phyloP scores from a whole-genome alignment of 2,888 invertebrate genomes.

The Platypus cylindrus region DNA sequence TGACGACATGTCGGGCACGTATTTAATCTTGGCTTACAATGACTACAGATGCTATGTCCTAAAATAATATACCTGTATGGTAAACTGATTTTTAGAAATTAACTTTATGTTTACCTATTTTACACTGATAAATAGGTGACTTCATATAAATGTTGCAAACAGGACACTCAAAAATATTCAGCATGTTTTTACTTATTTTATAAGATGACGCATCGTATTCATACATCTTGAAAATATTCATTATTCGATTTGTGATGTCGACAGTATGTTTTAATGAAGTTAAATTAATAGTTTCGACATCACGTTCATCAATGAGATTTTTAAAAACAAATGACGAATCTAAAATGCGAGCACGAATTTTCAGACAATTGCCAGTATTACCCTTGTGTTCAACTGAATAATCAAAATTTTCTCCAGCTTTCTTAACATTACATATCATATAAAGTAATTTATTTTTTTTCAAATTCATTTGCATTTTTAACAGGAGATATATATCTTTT shows the following conservation, averaged over 20 bases:
- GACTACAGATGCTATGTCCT: constrained; percentile 28
- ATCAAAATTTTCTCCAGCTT: constrained; percentile 19
- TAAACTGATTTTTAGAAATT: too few species aligned
- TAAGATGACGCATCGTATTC: constrained; percentile 14
- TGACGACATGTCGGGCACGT: constrained; percentile 28
- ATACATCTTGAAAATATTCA: constrained; percentile 21
- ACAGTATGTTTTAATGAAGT: constrained; percentile 23
- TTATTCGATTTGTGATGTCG: constrained; percentile 19
- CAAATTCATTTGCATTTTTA: constrained; percentile 21
- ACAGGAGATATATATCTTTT: constrained; percentile 22
- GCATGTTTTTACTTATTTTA: constrained; percentile 23
- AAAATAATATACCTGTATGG: neutral
- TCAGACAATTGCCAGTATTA: constrained; percentile 23
- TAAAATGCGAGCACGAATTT: constrained; percentile 23
- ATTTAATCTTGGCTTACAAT: constrained; percentile 25
- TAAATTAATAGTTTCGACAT: constrained; percentile 22
- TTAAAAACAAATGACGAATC: constrained; percentile 18
- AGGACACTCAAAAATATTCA: constrained; percentile 29
- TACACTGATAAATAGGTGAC: constrained; percentile 29
- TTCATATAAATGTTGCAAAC: constrained; percentile 29
- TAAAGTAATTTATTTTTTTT: constrained; percentile 22
- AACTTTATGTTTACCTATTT: constrained; percentile 16
- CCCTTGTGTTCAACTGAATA: constrained; percentile 27
- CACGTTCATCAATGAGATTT: constrained; percentile 18
- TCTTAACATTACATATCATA: constrained; percentile 24